These are phyloP conservation scores for Alosa sapidissima DNA, from an alignment of 2,797 vertebrate species.

Conservation along the genomic window DNA sequence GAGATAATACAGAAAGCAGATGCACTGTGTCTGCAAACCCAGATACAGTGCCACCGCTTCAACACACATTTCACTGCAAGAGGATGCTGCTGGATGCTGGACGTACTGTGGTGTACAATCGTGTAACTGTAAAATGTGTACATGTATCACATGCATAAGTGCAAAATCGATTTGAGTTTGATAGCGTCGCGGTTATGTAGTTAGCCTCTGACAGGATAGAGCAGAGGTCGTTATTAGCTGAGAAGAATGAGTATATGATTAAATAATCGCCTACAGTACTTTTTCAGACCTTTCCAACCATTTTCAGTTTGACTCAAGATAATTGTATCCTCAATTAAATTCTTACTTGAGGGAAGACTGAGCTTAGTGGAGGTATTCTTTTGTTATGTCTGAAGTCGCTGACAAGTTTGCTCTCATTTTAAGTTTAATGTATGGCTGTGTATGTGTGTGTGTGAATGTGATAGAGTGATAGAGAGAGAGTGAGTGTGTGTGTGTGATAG, in stretches of 20 bases:
- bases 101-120: neutral
- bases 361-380: constrained; percentile 36
- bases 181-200: constrained; percentile 13
- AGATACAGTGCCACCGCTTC: neutral
- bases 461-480: too few species aligned
- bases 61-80: neutral
- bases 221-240: neutral
- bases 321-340: constrained; percentile 5
- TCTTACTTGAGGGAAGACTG: neutral
- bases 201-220: constrained; percentile 8
- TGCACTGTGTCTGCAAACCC: neutral
- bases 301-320: neutral
- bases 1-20: neutral
- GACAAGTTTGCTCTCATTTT: neutral
- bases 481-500: neutral
- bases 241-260: neutral
- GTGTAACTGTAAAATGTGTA: neutral
- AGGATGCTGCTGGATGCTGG: neutral
- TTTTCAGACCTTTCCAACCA: neutral
- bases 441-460: neutral
- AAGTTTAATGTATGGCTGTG: neutral
- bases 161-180: neutral
- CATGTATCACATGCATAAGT: neutral
- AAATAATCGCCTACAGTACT: neutral
- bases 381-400: neutral